Conservation (phyloP, 2,797 vertebrate species). For the Champsocephalus gunnari region DNA sequence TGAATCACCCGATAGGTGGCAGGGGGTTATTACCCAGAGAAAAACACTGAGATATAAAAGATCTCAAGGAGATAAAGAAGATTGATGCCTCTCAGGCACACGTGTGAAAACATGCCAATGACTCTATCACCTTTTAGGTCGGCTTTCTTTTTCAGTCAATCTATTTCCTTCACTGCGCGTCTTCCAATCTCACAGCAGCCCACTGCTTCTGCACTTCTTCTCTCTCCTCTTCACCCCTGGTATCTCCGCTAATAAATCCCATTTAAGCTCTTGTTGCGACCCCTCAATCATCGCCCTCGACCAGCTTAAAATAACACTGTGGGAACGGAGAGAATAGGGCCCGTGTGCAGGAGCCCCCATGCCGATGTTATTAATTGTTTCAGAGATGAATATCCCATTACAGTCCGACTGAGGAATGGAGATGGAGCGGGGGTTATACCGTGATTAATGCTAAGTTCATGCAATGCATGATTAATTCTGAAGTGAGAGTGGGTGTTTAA, state of each 20-base stretch:
- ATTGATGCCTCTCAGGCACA: conserved; percentile 75
- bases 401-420: conserved; percentile 79
- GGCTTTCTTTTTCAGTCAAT: conserved; percentile 38
- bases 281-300: conserved; percentile 80
- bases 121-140: conserved; percentile 69
- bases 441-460: conserved; percentile 84
- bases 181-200: conserved; percentile 40
- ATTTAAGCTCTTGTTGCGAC: conserved; percentile 79
- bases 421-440: conserved; percentile 77
- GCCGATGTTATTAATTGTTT: conserved; percentile 85
- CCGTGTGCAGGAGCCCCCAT: conserved; percentile 65
- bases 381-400: conserved; percentile 87
- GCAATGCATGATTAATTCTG: conserved; percentile 83
- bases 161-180: conserved; percentile 23
- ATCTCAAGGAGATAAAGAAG: conserved; percentile 80
- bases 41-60: conserved; percentile 75
- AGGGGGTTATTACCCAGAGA: conserved; percentile 78
- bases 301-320: conserved; percentile 85
- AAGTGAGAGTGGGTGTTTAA: conserved; percentile 80
- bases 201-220: conserved; percentile 49
- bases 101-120: conserved; percentile 75
- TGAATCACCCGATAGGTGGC: conserved; percentile 78
- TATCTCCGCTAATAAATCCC: conserved; percentile 81
- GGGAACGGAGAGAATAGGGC: conserved; percentile 64
- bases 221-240: conserved; percentile 64